These are phyloP conservation scores for Acipenser ruthenus DNA, from an alignment of 2,797 vertebrate genomes.

Conservation along the genomic window DNA sequence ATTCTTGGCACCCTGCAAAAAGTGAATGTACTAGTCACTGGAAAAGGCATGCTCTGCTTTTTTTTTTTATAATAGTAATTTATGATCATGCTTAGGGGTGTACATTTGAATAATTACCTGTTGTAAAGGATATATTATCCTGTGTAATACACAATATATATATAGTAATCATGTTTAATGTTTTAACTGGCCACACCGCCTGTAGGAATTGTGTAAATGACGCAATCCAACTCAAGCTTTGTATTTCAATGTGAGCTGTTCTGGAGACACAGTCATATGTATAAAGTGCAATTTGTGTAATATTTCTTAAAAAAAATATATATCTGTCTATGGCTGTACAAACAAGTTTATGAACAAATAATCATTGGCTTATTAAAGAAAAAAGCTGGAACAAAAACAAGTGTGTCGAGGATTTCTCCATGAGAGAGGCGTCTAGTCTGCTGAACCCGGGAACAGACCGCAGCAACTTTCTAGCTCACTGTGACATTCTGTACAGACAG, in stretches of 20 bases:
- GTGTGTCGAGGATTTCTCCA: too few relatives aligned
- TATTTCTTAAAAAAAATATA: slow-evolving; percentile 32
- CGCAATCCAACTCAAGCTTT: slow-evolving; percentile 32
- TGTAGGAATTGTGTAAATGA: slow-evolving; percentile 11
- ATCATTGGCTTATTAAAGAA: slow-evolving; percentile 52
- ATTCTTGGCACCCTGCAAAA: slow-evolving; percentile 33
- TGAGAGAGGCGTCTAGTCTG: too few relatives aligned
- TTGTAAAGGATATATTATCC: slow-evolving; percentile 55
- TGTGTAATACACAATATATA: slow-evolving; percentile 36
- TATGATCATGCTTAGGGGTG: slow-evolving; percentile 53
- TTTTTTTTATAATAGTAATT: slow-evolving; percentile 54
- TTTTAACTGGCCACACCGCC: slow-evolving; percentile 10
- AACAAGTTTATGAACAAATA: slow-evolving; percentile 43
- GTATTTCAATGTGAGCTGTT: slow-evolving; percentile 27
- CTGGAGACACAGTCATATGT: slow-evolving; percentile 35
- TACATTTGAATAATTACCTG: slow-evolving; percentile 53
- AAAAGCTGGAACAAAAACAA: slow-evolving; percentile 40
- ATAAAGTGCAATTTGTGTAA: slow-evolving; percentile 49
- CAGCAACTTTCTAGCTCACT: too few relatives aligned
- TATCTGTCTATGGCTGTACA: slow-evolving; percentile 42
- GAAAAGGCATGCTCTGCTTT: slow-evolving; percentile 45
- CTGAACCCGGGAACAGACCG: too few relatives aligned
- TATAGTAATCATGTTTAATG: slow-evolving; percentile 1
- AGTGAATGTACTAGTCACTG: slow-evolving; percentile 52
- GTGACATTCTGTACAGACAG: too few relatives aligned